phyloP scores from a whole-genome alignment of 2,888 invertebrate species.

The Anticlea derivata region DNA sequence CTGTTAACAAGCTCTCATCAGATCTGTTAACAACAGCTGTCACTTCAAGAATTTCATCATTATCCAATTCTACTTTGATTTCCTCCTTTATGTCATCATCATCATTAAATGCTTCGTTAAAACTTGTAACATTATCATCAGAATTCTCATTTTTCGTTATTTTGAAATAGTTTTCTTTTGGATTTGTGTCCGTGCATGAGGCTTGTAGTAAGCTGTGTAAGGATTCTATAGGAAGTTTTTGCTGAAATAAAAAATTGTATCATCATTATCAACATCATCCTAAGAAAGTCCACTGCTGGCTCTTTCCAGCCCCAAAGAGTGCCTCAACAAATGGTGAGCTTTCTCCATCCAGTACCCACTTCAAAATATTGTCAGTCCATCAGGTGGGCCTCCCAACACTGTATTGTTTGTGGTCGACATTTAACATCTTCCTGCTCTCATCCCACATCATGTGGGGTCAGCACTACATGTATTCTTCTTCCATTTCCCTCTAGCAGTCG shows the following conservation, averaged over 20 bases:
- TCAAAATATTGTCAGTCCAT: too few relatives aligned
- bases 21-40: not conserved
- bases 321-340: too few relatives aligned
- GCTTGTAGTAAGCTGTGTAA: slow-evolving; percentile 1
- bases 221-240: slow-evolving; percentile 2
- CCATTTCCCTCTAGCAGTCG: too few relatives aligned
- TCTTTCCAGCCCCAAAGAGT: too few relatives aligned
- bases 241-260: slow-evolving; percentile 4
- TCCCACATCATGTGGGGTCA: too few relatives aligned
- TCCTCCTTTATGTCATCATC: slow-evolving; percentile 11
- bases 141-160: slow-evolving; percentile 9
- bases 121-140: not conserved
- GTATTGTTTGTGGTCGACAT: too few relatives aligned
- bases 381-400: too few relatives aligned
- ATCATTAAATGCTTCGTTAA: not conserved
- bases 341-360: too few relatives aligned
- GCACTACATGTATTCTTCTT: too few relatives aligned
- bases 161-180: slow-evolving; percentile 1
- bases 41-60: slow-evolving; percentile 1
- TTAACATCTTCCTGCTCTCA: too few relatives aligned
- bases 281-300: too few relatives aligned
- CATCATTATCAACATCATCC: not conserved
- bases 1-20: too few relatives aligned
- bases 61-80: slow-evolving; percentile 6
- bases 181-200: not conserved